These are phyloP conservation scores for Synchiropus splendidus DNA, from an alignment of 2,113 vertebrate species.

Conservation along the genomic window DNA sequence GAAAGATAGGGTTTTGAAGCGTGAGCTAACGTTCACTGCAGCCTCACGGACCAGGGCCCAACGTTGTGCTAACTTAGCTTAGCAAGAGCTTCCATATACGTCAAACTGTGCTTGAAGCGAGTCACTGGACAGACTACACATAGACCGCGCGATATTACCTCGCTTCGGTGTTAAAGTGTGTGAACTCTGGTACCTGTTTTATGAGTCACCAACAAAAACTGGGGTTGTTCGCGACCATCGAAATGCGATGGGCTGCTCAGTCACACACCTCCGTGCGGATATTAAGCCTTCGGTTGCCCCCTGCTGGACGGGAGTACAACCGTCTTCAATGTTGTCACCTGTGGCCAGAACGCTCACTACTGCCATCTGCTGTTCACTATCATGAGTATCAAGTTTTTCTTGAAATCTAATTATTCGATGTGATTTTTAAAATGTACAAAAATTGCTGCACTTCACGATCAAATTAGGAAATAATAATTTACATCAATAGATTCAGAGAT, in stretches of 20 bases:
- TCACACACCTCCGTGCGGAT: too few species aligned
- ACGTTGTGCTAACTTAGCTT: slow-evolving; percentile 9
- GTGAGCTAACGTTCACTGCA: neutral
- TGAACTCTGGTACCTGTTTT: slow-evolving; percentile 43
- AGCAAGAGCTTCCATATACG: neutral
- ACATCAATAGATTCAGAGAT: too few species aligned
- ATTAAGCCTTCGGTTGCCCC: neutral
- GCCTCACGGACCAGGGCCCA: slow-evolving; percentile 25
- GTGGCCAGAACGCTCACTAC: too few species aligned
- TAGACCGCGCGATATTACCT: too few species aligned
- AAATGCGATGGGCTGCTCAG: neutral
- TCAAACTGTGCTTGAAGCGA: too few species aligned
- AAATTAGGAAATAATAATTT: too few species aligned
- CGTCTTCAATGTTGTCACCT: neutral
- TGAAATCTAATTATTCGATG: too few species aligned
- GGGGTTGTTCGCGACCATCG: slow-evolving; percentile 13
- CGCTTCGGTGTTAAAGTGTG: too few species aligned
- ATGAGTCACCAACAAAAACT: slow-evolving; percentile 30
- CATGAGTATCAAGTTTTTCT: too few species aligned
- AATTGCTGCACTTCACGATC: too few species aligned
- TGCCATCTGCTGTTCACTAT: too few species aligned
- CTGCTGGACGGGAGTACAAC: neutral
- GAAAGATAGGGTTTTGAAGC: too few species aligned
- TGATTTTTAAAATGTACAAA: neutral
- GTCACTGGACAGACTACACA: neutral